A percentile compares a stretch with the other conserved stretches of the same genome.
Evolutionary conservation across 2,888 invertebrate species (phyloP).

Genomic region (Protonemura montana): DNA sequence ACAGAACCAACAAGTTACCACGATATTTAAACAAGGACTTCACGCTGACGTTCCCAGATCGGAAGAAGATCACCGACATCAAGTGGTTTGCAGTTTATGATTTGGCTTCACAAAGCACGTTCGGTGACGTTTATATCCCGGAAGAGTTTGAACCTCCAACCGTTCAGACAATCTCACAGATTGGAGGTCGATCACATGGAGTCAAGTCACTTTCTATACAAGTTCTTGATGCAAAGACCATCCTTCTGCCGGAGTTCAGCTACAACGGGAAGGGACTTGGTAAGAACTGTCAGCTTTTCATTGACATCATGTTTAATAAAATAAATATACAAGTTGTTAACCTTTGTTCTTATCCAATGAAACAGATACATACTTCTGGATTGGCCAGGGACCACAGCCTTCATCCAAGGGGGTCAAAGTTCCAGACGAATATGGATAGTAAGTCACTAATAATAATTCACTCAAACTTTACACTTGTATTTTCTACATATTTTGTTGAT

Average conservation of each 20-base stretch:
- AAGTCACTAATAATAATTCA: conserved; percentile 60
- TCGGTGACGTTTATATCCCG: conserved; percentile 88
- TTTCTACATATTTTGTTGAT: too few species aligned
- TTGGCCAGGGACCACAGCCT: conserved; percentile 88
- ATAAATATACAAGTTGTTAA: too few species aligned
- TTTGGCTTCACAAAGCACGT: conserved; percentile 79
- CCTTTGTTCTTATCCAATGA: too few species aligned
- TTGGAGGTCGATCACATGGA: conserved; percentile 70
- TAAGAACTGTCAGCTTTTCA: conserved; percentile 45
- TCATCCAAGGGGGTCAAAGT: conserved; percentile 81
- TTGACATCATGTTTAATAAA: too few species aligned
- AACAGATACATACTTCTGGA: conserved; percentile 87
- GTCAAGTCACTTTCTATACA: conserved; percentile 76
- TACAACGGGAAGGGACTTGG: conserved; percentile 78
- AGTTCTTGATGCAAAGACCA: conserved; percentile 81
- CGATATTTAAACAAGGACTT: conserved; percentile 88
- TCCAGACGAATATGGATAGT: conserved; percentile 93
- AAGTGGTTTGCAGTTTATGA: conserved; percentile 92
- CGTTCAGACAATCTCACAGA: conserved; percentile 67
- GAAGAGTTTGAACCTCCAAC: conserved; percentile 89
- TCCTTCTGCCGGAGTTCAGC: conserved; percentile 75
- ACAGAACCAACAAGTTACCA: conserved; percentile 83
- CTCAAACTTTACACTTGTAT: too few species aligned
- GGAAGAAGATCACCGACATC: conserved; percentile 84
- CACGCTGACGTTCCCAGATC: conserved; percentile 80